Base-by-base conservation (phyloP, 2,888 invertebrate species). In the Linnaemya tessellans region DNA sequence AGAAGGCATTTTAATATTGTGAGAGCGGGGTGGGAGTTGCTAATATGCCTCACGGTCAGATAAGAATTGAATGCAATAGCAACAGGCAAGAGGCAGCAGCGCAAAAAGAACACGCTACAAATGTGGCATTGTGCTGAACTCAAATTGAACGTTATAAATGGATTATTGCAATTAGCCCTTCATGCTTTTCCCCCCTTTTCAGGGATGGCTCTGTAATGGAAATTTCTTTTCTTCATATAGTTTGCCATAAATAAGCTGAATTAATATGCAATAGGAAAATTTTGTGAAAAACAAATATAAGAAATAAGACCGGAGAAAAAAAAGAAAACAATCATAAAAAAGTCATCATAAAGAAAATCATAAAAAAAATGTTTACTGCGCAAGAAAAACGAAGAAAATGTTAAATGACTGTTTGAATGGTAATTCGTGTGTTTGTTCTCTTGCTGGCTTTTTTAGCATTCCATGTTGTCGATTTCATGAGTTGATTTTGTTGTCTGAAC, bases 121-220 rank as follows among this genome's bases (percentile, higher is more conserved):
- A 68, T 68, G 73, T 87, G 80, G 80, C 80, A 87, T 88, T 88
- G 87, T 87, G 85, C 56, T 80, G 79, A 86, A 78, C 85, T 68
- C 68, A 89, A 90, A 89, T 89, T 88, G 88, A 88, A 89, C 88
- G 89, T 89, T 91, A 89, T 92, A 92, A 92, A 92, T 92, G 92
- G 92, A 92, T 92, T 92, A 92, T 90, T 91, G 91, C 92, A 92
- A 92, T 92, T 92, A 92, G 90, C 90, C 89, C 88, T 85, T 87
- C 87, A 84, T 80, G 70, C n/a, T 71, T 78, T 71, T 78, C 82
- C 86, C 51, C 68, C 78, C 18, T 80, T 56, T 22, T 65, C 46
- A 41, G 38, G 41, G 11, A 13, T 18, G 9, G 30, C 18, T n/a
- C n/a, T 64, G 49, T 71, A 73, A 73, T 68, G 77, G 58, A 68